A percentile compares a stretch with the other conserved stretches of the same genome.
Evolutionary conservation across 1,140 invertebrate genomes (phyloP).

Genomic region (Holotrichia oblita): DNA sequence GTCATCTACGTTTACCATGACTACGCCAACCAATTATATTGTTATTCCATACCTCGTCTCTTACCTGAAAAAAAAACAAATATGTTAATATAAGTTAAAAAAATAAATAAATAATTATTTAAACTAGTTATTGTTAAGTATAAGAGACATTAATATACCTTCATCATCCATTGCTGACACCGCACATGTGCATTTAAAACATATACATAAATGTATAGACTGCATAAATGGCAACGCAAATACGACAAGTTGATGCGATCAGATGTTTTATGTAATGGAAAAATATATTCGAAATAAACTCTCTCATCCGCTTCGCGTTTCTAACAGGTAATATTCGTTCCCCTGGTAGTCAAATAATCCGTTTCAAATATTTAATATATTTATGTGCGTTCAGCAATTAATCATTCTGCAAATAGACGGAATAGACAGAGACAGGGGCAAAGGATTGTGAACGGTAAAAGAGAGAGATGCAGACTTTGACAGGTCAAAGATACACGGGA

Average conservation of each 20-base stretch:
- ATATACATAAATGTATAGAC: not conserved
- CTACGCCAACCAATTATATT: not conserved
- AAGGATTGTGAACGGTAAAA: not conserved
- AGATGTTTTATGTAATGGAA: conserved; percentile 16
- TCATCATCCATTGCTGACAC: not conserved
- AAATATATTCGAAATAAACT: conserved; percentile 15
- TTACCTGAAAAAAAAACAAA: too few species aligned
- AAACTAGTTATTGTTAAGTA: too few species aligned
- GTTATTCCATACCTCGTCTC: conserved; percentile 15
- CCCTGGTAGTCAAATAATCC: conserved; percentile 32
- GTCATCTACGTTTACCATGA: not conserved
- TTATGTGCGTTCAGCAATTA: conserved; percentile 28
- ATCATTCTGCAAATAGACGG: conserved; percentile 15
- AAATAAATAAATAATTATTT: too few species aligned
- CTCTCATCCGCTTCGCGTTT: not conserved
- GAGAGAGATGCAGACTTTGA: conserved; percentile 1
- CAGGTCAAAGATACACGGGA: conserved; percentile 30
- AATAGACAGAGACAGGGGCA: not conserved
- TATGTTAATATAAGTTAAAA: not conserved
- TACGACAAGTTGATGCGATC: conserved; percentile 20
- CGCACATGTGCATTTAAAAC: not conserved
- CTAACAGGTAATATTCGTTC: conserved; percentile 5
- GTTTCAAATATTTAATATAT: conserved; percentile 27
- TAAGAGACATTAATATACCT: not conserved
- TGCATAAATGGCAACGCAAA: not conserved